Conservation (phyloP, 2,113 vertebrate species). For the Vombatus ursinus region DNA sequence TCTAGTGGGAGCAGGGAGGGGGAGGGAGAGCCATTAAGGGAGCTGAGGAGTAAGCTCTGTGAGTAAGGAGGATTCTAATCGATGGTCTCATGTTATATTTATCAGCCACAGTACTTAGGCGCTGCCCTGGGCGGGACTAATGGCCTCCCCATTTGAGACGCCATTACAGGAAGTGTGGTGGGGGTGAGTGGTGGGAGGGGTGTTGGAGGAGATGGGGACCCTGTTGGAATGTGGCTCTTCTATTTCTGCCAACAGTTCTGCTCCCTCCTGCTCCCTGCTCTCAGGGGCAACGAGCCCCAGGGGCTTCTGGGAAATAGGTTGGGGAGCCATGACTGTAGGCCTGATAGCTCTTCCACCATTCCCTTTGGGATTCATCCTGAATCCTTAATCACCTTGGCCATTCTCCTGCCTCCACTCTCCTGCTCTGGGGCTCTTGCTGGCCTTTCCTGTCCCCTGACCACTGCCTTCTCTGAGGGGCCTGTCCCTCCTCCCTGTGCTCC, state of each 20-base stretch:
- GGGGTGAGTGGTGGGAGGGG: constrained; percentile 46
- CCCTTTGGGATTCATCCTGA: not conserved
- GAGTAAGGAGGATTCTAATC: constrained; percentile 74
- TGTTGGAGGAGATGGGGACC: constrained; percentile 63
- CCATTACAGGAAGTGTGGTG: constrained; percentile 62
- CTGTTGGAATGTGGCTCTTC: constrained; percentile 49
- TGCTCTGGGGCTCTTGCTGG: not conserved
- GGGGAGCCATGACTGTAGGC: not conserved
- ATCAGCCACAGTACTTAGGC: constrained; percentile 70
- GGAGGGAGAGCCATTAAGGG: constrained; percentile 76
- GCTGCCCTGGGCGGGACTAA: constrained; percentile 63
- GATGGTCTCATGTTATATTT: constrained; percentile 73
- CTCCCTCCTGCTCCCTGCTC: not conserved
- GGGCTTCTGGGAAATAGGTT: constrained; percentile 1
- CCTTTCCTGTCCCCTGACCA: constrained; percentile 22
- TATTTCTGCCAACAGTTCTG: constrained; percentile 13
- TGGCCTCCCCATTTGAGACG: constrained; percentile 70
- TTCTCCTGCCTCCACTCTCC: not conserved
- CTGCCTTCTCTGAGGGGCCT: constrained; percentile 10
- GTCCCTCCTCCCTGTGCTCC: not conserved
- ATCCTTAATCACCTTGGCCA: not conserved
- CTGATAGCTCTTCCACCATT: not conserved
- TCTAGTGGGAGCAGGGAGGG: constrained; percentile 16
- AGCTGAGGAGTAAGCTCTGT: constrained; percentile 55
- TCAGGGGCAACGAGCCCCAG: not conserved